These are phyloP conservation scores for Atethmia centrago DNA, from an alignment of 2,888 invertebrate species.

Conservation along the genomic window DNA sequence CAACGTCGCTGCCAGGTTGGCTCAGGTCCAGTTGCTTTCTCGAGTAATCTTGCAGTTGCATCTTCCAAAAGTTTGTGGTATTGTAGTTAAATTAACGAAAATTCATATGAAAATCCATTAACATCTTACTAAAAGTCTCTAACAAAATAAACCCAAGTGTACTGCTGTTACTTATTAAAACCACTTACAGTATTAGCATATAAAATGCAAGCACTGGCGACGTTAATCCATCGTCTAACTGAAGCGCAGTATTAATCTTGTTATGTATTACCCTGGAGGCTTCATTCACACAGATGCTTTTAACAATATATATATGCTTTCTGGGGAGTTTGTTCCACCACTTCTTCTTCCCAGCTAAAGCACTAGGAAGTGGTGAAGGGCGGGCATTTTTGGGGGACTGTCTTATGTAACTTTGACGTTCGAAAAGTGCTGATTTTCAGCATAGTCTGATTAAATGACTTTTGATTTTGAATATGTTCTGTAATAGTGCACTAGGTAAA, in stretches of 20 bases:
- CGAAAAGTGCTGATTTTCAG: too few relatives aligned
- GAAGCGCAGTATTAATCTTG: constrained; percentile 51
- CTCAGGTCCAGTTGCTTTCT: too few relatives aligned
- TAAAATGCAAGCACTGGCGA: constrained; percentile 40
- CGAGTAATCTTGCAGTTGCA: too few relatives aligned
- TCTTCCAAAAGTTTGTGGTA: not conserved
- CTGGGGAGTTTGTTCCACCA: too few relatives aligned
- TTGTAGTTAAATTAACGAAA: not conserved
- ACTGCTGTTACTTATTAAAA: constrained; percentile 45
- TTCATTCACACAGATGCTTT: constrained; percentile 17
- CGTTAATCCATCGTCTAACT: constrained; percentile 43
- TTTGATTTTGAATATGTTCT: too few relatives aligned
- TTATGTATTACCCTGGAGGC: constrained; percentile 34
- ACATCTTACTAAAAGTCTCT: not conserved
- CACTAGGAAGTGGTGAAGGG: too few relatives aligned
- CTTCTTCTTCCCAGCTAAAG: too few relatives aligned
- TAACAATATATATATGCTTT: too few relatives aligned
- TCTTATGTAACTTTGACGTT: too few relatives aligned
- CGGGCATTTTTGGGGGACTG: too few relatives aligned
- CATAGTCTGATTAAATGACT: too few relatives aligned
- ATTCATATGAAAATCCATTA: not conserved
- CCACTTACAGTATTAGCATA: constrained; percentile 56
- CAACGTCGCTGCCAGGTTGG: too few relatives aligned
- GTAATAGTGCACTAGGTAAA: not conserved
- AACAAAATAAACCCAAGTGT: constrained; percentile 4